Percentiles rank a stretch among this genome's conserved stretches.
Conservation (phyloP, 2,797 vertebrate genomes). For the Gorsachius magnificus region DNA sequence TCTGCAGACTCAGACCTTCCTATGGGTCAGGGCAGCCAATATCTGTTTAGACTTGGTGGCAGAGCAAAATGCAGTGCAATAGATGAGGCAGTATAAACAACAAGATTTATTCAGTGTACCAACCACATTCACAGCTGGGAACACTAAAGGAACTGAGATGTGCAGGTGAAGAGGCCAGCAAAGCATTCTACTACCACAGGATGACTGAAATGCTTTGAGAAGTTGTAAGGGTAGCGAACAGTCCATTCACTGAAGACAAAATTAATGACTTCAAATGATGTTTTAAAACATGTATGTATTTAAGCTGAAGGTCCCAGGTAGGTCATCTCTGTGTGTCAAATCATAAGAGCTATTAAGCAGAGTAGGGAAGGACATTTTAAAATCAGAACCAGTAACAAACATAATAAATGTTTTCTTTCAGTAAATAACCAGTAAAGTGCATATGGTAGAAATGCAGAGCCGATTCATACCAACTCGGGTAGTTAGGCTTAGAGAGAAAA, state of each 20-base stretch:
- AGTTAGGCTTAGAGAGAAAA: background rate
- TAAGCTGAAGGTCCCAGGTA: background rate
- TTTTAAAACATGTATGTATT: background rate
- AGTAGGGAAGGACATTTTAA: conserved; percentile 38
- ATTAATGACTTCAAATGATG: background rate
- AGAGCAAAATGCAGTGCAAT: background rate
- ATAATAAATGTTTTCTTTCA: background rate
- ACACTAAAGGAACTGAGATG: background rate
- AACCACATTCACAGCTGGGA: background rate
- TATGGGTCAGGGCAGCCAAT: background rate
- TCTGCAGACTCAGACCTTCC: background rate
- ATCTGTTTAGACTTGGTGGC: background rate
- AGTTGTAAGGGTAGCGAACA: background rate
- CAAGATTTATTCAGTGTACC: background rate
- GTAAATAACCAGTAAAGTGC: background rate
- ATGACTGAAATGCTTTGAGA: background rate
- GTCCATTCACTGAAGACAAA: background rate
- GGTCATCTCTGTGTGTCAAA: background rate
- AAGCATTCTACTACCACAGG: background rate
- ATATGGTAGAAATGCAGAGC: background rate
- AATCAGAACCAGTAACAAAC: background rate
- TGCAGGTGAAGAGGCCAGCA: background rate
- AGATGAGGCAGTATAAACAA: background rate
- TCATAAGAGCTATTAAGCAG: conserved; percentile 30
- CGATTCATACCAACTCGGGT: background rate